Conservation (phyloP, 2,113 vertebrate genomes). For the Suricata suricatta region DNA sequence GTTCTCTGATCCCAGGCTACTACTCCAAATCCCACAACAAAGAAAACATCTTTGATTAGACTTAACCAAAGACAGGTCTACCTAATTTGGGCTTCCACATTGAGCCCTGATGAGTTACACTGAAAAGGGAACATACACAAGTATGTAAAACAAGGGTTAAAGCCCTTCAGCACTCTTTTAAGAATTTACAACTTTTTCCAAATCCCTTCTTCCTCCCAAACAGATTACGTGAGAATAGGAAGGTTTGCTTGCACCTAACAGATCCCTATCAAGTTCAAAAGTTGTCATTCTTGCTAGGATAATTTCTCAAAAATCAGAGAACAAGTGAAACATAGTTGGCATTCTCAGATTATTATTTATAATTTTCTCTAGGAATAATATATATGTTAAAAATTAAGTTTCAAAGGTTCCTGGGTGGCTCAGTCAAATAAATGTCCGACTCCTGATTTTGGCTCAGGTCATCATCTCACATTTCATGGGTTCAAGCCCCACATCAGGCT, state of each 20-base stretch:
- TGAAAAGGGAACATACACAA: background rate
- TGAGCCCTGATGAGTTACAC: background rate
- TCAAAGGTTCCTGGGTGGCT: background rate
- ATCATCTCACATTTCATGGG: no score
- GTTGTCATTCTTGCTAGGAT: background rate
- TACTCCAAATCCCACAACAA: background rate
- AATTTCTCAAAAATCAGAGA: background rate
- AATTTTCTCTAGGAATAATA: conserved; percentile 27
- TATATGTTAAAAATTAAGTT: background rate
- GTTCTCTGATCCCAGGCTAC: background rate
- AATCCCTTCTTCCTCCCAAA: background rate
- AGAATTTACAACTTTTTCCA: background rate
- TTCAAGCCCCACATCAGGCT: no score
- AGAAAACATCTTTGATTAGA: conserved; percentile 29
- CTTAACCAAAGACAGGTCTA: background rate
- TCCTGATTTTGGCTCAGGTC: no score
- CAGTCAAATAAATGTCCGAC: no score
- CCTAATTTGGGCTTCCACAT: background rate
- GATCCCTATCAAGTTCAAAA: background rate
- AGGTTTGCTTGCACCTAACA: background rate
- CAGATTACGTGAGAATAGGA: background rate
- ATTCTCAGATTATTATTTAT: background rate
- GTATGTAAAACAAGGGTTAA: background rate
- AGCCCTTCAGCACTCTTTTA: background rate
- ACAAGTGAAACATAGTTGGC: background rate